These are phyloP conservation scores for Menura novaehollandiae DNA, from an alignment of 2,113 vertebrate species.

Conservation along the genomic window DNA sequence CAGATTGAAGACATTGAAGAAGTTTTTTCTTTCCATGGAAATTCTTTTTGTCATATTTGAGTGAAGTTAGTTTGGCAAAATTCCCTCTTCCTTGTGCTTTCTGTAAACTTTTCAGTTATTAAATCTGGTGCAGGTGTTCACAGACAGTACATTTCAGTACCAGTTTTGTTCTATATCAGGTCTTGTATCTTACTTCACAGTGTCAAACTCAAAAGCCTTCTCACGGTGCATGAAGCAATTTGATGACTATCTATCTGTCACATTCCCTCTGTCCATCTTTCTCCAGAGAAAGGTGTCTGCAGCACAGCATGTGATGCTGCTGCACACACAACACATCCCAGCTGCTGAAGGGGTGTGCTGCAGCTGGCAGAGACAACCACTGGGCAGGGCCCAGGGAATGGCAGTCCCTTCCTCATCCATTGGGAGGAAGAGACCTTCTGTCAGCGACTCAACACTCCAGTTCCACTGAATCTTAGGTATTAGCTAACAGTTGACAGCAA, in stretches of 20 bases:
- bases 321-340: background rate
- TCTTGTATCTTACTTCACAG: background rate
- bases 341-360: rapidly evolving
- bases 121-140: background rate
- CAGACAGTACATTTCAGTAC: background rate
- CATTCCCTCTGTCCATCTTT: background rate
- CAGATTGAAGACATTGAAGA: background rate
- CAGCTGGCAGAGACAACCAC: background rate
- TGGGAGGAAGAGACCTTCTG: background rate
- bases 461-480: background rate
- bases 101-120: background rate
- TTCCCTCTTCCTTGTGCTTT: background rate
- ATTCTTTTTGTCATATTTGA: background rate
- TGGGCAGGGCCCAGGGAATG: background rate
- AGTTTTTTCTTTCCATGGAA: background rate
- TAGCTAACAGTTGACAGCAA: background rate
- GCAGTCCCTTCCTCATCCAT: rapidly evolving
- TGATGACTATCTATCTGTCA: background rate
- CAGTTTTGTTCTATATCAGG: background rate
- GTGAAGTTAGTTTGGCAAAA: background rate
- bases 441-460: background rate
- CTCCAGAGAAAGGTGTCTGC: background rate
- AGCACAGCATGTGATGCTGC: background rate
- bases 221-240: background rate
- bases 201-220: background rate